phyloP scores from a whole-genome alignment of 2,113 vertebrate genomes.

The Odocoileus hemionus region DNA sequence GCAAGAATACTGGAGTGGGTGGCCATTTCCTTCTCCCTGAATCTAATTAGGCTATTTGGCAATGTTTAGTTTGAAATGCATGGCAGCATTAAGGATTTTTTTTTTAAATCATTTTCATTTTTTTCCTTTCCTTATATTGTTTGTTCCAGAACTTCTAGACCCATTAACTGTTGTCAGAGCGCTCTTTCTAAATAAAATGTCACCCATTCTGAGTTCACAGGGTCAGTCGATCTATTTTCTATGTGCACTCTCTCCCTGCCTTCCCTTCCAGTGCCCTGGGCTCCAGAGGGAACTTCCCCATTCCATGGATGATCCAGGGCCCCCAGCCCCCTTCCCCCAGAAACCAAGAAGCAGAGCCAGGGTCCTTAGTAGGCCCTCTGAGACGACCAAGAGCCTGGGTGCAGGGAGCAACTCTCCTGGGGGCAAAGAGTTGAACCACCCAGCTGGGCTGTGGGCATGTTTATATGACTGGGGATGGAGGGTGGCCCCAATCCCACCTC shows the following conservation, averaged over 20 bases:
- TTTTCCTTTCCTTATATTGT: constrained; percentile 40
- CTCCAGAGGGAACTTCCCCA: not conserved
- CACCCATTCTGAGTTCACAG: constrained; percentile 17
- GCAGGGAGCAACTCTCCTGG: not conserved
- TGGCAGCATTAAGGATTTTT: not conserved
- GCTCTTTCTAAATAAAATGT: not conserved
- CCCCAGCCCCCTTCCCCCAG: not conserved
- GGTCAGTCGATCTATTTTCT: constrained; percentile 28
- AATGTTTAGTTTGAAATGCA: constrained; percentile 11
- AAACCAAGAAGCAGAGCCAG: not conserved
- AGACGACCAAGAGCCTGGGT: not conserved
- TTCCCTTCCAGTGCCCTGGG: not conserved
- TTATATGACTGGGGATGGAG: constrained; percentile 40
- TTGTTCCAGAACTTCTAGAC: constrained; percentile 21
- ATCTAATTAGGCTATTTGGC: constrained; percentile 17
- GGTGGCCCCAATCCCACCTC: constrained; percentile 54
- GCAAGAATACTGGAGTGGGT: not conserved
- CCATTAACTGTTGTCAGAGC: not conserved
- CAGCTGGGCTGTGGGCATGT: constrained; percentile 16
- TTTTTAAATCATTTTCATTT: constrained; percentile 30
- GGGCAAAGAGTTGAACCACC: constrained; percentile 55
- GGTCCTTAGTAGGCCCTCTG: not conserved
- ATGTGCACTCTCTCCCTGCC: constrained; percentile 59
- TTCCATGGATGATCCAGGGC: not conserved
- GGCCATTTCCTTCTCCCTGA: not conserved